Conservation (phyloP, 2,113 vertebrate species). For the Dasyornis broadbenti region DNA sequence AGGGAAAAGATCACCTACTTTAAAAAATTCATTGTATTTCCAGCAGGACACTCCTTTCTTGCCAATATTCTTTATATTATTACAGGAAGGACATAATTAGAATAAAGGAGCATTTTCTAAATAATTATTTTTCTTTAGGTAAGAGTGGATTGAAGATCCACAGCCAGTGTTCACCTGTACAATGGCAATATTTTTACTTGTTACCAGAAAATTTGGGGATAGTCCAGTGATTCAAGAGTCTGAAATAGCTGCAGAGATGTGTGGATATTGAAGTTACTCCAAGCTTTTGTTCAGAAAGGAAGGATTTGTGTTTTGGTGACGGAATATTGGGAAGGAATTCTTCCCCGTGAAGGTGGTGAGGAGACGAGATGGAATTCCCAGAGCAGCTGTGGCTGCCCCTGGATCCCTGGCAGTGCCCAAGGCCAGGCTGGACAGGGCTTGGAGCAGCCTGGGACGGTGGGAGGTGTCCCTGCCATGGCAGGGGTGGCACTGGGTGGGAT, state of each 20-base stretch:
- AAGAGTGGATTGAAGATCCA: background rate
- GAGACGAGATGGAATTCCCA: background rate
- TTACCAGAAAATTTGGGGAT: background rate
- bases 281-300: background rate
- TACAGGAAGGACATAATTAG: background rate
- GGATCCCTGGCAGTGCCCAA: background rate
- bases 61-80: background rate
- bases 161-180: background rate
- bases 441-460: background rate
- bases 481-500: rapidly evolving
- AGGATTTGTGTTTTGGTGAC: background rate
- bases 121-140: background rate
- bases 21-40: background rate
- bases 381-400: background rate
- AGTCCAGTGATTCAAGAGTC: background rate
- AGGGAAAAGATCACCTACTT: background rate
- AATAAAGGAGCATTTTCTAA: background rate
- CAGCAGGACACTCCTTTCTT: background rate
- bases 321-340: background rate
- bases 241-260: background rate
- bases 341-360: rapidly evolving
- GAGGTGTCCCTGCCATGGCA: background rate
- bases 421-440: too few relatives aligned
- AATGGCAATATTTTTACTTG: background rate
- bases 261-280: background rate